Conservation (phyloP, 2,113 vertebrate genomes). For the Ageneiosus marmoratus region DNA sequence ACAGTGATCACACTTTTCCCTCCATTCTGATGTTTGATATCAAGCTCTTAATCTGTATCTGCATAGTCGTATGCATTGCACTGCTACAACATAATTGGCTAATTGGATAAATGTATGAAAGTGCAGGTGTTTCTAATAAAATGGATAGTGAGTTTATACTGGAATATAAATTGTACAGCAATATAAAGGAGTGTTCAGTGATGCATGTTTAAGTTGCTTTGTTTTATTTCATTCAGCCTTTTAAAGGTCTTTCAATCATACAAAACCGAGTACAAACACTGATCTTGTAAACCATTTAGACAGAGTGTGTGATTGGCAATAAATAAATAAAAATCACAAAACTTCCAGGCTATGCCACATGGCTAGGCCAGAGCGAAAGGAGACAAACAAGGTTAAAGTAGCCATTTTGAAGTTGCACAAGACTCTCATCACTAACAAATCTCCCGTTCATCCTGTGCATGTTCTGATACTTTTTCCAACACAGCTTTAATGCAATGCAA, state of each 20-base stretch:
- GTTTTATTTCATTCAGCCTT: constrained; percentile 13
- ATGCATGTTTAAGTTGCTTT: neutral
- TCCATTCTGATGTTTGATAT: neutral
- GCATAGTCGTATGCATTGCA: neutral
- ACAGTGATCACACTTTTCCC: neutral
- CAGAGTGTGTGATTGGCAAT: neutral
- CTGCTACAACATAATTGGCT: neutral
- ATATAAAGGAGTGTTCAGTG: neutral
- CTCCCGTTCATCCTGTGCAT: neutral
- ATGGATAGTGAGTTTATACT: neutral
- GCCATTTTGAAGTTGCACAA: neutral
- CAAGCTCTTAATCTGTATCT: neutral
- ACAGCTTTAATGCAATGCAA: neutral
- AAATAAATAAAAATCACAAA: neutral
- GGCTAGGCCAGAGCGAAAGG: neutral
- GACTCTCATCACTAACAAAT: neutral
- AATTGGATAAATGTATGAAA: neutral
- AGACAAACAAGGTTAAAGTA: neutral
- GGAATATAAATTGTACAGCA: neutral
- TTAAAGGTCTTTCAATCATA: neutral
- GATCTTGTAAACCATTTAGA: constrained; percentile 1
- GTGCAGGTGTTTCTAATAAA: neutral
- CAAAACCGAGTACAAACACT: neutral
- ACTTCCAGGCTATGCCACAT: neutral
- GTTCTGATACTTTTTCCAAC: neutral